These are phyloP conservation scores for Champsocephalus esox DNA, from an alignment of 2,797 vertebrate genomes.

Conservation along the genomic window DNA sequence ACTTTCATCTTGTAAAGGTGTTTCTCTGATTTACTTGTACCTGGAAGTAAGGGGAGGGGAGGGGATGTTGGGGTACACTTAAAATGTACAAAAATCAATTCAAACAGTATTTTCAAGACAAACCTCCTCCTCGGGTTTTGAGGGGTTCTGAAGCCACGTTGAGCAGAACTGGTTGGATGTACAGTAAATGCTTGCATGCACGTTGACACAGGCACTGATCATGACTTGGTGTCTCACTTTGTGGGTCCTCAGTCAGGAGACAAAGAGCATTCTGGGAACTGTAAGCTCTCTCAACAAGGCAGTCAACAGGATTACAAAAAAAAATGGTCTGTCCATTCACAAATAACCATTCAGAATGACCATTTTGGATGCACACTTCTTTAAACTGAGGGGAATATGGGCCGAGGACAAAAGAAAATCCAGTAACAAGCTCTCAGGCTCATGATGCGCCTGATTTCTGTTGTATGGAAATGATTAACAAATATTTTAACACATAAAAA, in stretches of 20 bases:
- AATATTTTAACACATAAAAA: constrained; percentile 73
- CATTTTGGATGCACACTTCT: constrained; percentile 40
- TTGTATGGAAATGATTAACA: constrained; percentile 63
- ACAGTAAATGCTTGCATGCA: constrained; percentile 82
- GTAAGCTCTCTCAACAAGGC: constrained; percentile 75
- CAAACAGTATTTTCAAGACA: constrained; percentile 71
- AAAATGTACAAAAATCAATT: constrained; percentile 67
- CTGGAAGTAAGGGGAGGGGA: constrained; percentile 30
- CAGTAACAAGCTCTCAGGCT: constrained; percentile 44
- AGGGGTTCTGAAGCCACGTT: constrained; percentile 60
- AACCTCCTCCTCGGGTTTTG: constrained; percentile 44
- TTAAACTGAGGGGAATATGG: constrained; percentile 45
- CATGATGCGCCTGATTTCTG: constrained; percentile 40
- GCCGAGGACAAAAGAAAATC: constrained; percentile 44
- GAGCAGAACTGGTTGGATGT: constrained; percentile 66
- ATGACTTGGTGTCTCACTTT: constrained; percentile 72
- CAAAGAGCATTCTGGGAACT: constrained; percentile 76
- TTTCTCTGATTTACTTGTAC: constrained; percentile 68
- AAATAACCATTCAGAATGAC: constrained; percentile 36
- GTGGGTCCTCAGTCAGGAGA: constrained; percentile 70
- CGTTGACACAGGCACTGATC: constrained; percentile 84
- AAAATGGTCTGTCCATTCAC: constrained; percentile 53
- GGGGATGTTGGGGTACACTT: constrained; percentile 25
- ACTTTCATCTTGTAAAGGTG: constrained; percentile 62
- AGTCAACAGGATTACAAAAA: constrained; percentile 67